Evolutionary conservation across 2,888 invertebrate genomes (phyloP).

Genomic region (Sacculina carcini): DNA sequence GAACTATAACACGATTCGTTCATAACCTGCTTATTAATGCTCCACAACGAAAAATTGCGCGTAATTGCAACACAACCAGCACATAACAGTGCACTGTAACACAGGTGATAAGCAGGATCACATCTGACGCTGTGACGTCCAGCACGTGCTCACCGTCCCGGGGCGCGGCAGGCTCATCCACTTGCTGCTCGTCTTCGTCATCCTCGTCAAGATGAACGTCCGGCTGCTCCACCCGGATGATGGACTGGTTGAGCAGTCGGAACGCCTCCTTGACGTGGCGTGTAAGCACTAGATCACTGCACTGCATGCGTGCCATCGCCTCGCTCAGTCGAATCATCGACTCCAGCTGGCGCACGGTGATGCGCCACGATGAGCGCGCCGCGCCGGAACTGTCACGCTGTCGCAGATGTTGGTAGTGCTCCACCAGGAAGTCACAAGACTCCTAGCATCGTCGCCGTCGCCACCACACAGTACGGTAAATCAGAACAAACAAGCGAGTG

Average conservation of each 20-base stretch:
- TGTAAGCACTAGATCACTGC: conserved; percentile 46
- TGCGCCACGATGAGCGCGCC: conserved; percentile 62
- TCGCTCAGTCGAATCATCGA: conserved; percentile 88
- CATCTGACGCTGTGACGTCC: too few relatives aligned
- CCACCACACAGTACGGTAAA: too few relatives aligned
- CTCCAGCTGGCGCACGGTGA: conserved; percentile 86
- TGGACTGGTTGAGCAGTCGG: conserved; percentile 74
- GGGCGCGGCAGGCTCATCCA: conserved; percentile 22
- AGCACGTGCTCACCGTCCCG: conserved; percentile 14
- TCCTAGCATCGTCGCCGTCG: conserved; percentile 31
- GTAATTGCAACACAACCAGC: too few relatives aligned
- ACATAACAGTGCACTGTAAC: too few relatives aligned
- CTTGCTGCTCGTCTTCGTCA: conserved; percentile 25
- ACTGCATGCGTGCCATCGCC: conserved; percentile 86
- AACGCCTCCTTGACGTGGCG: conserved; percentile 76
- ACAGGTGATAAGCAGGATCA: too few relatives aligned
- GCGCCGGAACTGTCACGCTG: conserved; percentile 43
- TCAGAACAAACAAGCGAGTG: too few relatives aligned
- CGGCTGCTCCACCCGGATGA: conserved; percentile 88
- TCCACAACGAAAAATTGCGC: too few relatives aligned
- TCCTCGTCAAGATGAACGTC: conserved; percentile 80
- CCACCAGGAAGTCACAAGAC: conserved; percentile 54
- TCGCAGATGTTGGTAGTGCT: conserved; percentile 61
- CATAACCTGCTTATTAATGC: too few relatives aligned
- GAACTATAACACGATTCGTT: too few relatives aligned